Percentiles rank a stretch among this genome's conserved stretches.
Conservation (phyloP, 2,888 invertebrate genomes). For the Tachina fera region DNA sequence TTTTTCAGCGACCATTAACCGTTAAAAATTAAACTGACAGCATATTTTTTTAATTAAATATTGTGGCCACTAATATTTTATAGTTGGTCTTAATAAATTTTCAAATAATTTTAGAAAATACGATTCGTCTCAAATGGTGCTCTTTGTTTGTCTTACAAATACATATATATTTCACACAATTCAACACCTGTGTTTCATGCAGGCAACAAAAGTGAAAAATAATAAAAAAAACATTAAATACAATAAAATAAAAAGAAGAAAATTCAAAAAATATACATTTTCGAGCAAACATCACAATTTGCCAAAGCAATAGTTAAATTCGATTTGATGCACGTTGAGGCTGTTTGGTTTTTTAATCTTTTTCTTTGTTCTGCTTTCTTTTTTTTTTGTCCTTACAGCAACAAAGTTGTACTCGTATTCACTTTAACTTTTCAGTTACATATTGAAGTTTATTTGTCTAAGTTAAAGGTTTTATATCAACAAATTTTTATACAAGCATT, state of each 20-base stretch:
- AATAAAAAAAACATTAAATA: neutral
- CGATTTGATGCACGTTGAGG: conserved; percentile 64
- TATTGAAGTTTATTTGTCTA: conserved; percentile 1
- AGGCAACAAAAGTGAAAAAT: conserved; percentile 11
- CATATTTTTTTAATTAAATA: no score
- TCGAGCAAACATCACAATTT: conserved; percentile 66
- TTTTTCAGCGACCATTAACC: no score
- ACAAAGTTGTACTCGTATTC: conserved; percentile 34
- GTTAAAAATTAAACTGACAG: no score
- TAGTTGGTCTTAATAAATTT: conserved; percentile 42
- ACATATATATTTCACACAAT: conserved; percentile 32
- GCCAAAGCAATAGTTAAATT: conserved; percentile 67
- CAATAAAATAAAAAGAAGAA: neutral
- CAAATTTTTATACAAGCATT: neutral
- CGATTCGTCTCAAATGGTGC: neutral
- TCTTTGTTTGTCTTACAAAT: conserved; percentile 36
- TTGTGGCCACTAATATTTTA: neutral
- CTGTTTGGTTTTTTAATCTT: conserved; percentile 40
- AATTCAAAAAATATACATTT: conserved; percentile 51
- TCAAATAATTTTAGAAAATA: neutral
- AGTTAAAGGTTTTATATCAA: conserved; percentile 19
- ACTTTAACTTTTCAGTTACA: conserved; percentile 27
- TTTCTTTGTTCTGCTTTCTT: conserved; percentile 39
- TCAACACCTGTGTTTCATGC: conserved; percentile 64
- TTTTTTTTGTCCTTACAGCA: neutral